Evolutionary conservation across 2,797 vertebrate species (phyloP).

Genomic region (Aldrovandia affinis): DNA sequence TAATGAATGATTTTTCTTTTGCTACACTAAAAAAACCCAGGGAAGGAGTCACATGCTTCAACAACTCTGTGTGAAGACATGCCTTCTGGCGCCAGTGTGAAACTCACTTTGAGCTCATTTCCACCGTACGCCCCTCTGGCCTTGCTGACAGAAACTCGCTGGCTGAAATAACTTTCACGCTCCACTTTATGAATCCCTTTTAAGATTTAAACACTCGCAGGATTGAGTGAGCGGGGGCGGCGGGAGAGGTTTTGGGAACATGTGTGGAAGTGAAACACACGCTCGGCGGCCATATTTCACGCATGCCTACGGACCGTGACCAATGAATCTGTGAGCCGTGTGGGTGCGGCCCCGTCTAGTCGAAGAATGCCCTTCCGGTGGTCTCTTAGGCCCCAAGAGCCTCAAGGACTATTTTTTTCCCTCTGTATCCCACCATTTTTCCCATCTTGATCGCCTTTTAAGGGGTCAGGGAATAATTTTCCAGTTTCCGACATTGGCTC

Average conservation of each 20-base stretch:
- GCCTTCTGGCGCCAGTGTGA: background rate
- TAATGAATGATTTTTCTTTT: background rate
- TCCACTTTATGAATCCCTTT: background rate
- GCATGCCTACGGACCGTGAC: background rate
- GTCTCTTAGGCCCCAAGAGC: no score
- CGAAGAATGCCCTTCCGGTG: no score
- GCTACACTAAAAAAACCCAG: background rate
- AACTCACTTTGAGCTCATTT: slow-evolving; percentile 8
- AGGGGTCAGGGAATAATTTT: no score
- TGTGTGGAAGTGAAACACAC: slow-evolving; percentile 3
- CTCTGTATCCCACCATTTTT: no score
- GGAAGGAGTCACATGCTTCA: background rate
- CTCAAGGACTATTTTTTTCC: no score
- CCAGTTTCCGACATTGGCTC: no score
- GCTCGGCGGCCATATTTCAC: background rate
- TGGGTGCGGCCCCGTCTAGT: background rate
- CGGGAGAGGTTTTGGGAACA: background rate
- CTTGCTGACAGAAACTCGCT: background rate
- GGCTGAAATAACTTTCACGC: background rate
- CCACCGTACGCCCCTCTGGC: background rate
- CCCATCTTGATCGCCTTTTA: no score
- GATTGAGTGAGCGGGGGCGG: background rate
- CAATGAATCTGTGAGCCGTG: background rate
- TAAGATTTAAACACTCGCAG: background rate
- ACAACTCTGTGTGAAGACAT: background rate